These are phyloP conservation scores for Pocillopora verrucosa DNA, from an alignment of 64 coral and sea anemone genomes.

Conservation along the genomic window DNA sequence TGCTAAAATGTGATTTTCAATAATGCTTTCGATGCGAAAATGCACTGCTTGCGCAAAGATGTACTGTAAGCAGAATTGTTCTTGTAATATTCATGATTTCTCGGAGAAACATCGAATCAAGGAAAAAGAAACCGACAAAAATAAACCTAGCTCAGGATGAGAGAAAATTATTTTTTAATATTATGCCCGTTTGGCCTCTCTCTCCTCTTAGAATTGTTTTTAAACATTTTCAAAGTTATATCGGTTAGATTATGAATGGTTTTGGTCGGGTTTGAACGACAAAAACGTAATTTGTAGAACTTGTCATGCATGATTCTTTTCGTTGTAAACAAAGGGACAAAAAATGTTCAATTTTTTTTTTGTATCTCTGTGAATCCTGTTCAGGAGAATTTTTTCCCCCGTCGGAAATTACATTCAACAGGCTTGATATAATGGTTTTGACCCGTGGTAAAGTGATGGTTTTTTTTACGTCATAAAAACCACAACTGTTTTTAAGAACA, in stretches of 20 bases:
- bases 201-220: background rate
- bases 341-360: background rate
- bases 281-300: background rate
- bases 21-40: background rate
- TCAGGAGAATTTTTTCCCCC: background rate
- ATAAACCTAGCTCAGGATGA: background rate
- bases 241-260: background rate
- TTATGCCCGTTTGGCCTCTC: background rate
- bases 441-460: slow-evolving; percentile 20
- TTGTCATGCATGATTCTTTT: background rate
- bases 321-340: background rate
- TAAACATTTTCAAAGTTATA: background rate
- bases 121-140: background rate
- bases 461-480: slow-evolving; percentile 30
- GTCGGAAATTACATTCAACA: slow-evolving; percentile 36
- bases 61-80: background rate
- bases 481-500: slow-evolving; percentile 8
- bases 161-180: background rate
- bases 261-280: background rate
- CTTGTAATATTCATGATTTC: background rate
- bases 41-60: background rate
- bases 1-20: background rate
- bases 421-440: slow-evolving; percentile 34
- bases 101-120: background rate
- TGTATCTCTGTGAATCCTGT: background rate